Conservation (phyloP, 2,888 invertebrate species). For the Cephus pulcher region DNA sequence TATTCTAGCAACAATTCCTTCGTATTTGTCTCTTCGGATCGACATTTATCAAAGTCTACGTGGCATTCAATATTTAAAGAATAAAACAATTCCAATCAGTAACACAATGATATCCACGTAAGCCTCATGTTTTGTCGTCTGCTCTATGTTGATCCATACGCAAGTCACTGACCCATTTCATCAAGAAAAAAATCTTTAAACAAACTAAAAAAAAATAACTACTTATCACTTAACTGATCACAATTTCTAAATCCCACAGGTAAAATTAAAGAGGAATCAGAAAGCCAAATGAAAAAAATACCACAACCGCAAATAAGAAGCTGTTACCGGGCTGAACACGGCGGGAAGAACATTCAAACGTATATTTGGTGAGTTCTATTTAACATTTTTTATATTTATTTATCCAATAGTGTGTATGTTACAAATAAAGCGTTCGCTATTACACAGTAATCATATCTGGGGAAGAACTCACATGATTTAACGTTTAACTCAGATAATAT, state of each 20-base stretch:
- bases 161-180: background rate
- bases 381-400: conserved; percentile 48
- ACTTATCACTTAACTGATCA: background rate
- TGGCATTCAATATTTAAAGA: background rate
- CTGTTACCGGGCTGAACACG: background rate
- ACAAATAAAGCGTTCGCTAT: conserved; percentile 54
- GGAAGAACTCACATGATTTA: conserved; percentile 33
- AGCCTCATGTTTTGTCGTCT: background rate
- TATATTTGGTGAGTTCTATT: conserved; percentile 10
- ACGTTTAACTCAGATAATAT: background rate
- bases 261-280: background rate
- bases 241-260: background rate
- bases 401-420: conserved; percentile 51
- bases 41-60: background rate
- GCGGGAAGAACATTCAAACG: background rate
- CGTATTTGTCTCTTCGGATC: background rate
- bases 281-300: background rate
- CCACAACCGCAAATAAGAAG: background rate
- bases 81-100: background rate
- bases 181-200: background rate
- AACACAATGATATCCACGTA: background rate
- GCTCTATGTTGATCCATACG: background rate
- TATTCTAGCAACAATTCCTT: background rate
- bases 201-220: background rate
- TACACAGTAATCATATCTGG: conserved; percentile 41